These are phyloP conservation scores for Meandrina meandrites DNA, from an alignment of 92 coral and sea anemone genomes.

Conservation along the genomic window DNA sequence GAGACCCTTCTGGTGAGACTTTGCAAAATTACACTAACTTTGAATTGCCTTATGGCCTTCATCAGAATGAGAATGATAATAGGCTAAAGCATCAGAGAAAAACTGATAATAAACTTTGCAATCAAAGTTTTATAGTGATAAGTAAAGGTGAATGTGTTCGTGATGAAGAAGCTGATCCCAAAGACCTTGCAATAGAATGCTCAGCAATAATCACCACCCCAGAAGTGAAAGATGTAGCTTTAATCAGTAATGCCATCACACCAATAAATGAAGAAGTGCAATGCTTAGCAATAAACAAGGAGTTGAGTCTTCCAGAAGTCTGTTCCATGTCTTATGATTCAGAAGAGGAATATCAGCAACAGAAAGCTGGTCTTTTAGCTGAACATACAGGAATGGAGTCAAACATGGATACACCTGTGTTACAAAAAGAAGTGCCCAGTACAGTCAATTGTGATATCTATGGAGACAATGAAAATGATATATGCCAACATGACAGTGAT, in stretches of 20 bases:
- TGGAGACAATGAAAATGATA: background rate
- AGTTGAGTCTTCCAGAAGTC: background rate
- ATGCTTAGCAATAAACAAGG: background rate
- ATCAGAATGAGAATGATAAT: background rate
- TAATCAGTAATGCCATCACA: background rate
- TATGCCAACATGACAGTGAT: background rate
- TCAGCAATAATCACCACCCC: background rate
- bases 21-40: background rate
- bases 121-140: background rate
- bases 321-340: background rate
- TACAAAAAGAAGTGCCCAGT: constrained; percentile 1
- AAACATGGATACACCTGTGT: background rate
- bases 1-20: background rate
- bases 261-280: background rate
- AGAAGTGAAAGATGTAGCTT: background rate
- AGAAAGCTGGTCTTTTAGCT: background rate
- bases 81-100: too few relatives aligned
- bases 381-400: background rate
- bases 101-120: background rate
- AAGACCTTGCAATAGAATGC: background rate
- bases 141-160: background rate
- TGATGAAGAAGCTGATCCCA: background rate
- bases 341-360: background rate
- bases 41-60: background rate
- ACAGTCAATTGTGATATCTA: background rate